Conservation (phyloP, 2,113 vertebrate species). For the Mirza zaza region DNA sequence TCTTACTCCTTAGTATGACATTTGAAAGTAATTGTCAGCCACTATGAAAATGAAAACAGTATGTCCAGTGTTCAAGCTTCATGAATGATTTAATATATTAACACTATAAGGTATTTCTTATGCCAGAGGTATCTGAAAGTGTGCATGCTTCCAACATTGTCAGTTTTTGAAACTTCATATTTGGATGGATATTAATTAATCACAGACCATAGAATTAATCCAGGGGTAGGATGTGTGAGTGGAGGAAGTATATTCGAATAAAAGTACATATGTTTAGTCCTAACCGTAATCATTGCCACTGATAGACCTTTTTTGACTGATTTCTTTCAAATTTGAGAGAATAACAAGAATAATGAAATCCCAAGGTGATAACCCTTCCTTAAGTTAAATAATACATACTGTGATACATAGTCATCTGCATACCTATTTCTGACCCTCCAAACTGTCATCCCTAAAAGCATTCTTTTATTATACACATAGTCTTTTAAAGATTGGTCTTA, state of each 20-base stretch:
- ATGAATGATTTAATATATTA: not conserved
- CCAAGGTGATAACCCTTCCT: not conserved
- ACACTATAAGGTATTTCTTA: not conserved
- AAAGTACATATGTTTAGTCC: not conserved
- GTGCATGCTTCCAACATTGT: not conserved
- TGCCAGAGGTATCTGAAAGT: not conserved
- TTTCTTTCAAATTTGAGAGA: not conserved
- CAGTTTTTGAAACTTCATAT: not conserved
- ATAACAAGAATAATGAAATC: not conserved
- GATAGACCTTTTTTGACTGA: not conserved
- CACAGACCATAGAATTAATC: not conserved
- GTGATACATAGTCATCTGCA: not conserved
- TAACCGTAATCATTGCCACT: not conserved
- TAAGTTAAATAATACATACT: not conserved
- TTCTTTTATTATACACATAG: not conserved
- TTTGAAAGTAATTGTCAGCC: not conserved
- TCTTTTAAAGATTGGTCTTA: not conserved
- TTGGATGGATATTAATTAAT: not conserved
- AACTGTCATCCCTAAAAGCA: not conserved
- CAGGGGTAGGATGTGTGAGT: accelerated
- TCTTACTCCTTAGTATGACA: not conserved
- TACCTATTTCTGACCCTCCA: not conserved
- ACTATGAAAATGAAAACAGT: not conserved
- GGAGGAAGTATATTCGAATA: not conserved
- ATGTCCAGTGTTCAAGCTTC: not conserved